Percentiles rank a stretch among this genome's conserved stretches.
These are phyloP conservation scores for Microctonus hyperodae DNA, from an alignment of 2,888 invertebrate genomes.

Conservation along the genomic window DNA sequence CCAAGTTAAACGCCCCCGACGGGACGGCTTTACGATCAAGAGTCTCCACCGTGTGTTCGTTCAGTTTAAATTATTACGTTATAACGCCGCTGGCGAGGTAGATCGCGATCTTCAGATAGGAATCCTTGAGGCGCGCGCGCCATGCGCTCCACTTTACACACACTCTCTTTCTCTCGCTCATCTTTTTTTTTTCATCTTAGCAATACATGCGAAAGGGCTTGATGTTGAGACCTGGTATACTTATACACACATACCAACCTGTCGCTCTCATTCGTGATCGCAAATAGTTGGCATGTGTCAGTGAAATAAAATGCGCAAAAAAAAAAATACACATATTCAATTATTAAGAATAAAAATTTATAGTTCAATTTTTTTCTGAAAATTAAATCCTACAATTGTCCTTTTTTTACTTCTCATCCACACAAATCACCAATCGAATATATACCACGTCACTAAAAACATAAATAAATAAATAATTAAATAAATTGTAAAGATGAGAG, in stretches of 20 bases:
- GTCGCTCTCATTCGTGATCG: conserved; percentile 22
- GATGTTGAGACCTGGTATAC: conserved; percentile 16
- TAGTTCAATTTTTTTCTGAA: background rate
- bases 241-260: conserved; percentile 28
- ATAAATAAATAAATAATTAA: too few species aligned
- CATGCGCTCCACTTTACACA: conserved; percentile 11
- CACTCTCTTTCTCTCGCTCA: background rate
- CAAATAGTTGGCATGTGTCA: conserved; percentile 11
- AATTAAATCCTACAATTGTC: too few species aligned
- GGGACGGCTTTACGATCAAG: conserved; percentile 46
- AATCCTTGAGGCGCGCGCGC: conserved; percentile 33
- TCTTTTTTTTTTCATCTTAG: background rate
- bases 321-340: background rate
- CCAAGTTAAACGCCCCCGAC: conserved; percentile 48
- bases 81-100: conserved; percentile 41
- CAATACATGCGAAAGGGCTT: conserved; percentile 4
- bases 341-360: background rate
- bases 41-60: conserved; percentile 38
- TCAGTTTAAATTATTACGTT: conserved; percentile 50
- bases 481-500: conserved; percentile 2
- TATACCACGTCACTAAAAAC: too few species aligned
- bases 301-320: background rate
- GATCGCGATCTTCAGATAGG: conserved; percentile 40
- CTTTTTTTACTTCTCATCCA: too few species aligned
- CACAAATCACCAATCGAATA: too few species aligned